Evolutionary conservation across 30 jellyfish, hydroid and myxozoan species (phyloP), one percentile per base, ranked within the genome.

Genomic region (Aurelia aurita complex sp. Pacific): DNA sequence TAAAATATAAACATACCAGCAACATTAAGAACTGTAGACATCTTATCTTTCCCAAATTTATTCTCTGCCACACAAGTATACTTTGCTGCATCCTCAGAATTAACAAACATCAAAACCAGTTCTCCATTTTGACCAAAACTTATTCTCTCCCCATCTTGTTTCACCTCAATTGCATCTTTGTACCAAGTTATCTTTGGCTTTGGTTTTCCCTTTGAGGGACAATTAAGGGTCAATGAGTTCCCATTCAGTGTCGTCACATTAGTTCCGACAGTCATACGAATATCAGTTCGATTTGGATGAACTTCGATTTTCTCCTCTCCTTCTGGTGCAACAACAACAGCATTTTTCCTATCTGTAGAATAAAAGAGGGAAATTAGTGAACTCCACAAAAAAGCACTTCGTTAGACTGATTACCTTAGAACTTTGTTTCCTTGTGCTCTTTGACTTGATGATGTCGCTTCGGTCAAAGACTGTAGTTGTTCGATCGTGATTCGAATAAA

Each of bases 131-230:
- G 68, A 14, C 83, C 88, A 46, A 75, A 19, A 18, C 86, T 29
- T 55, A 76, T 19, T 46, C 8, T 46, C 61, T 93, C 80, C 36
- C 54, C 67, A 38, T 54, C 46, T 63, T 80, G 61, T 12, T 12
- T 67, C 34, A 91, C 29, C 50, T 64, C 82, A 14, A 55, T 59
- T 3, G 89, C 97, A 74, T 86, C 86, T 67, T 92, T 92, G 60
- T 61, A 74, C 98, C 98, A 91, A 16, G 70, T 54, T 29, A 86
- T 52, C 74, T 32, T 68, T 2, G 96, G 93, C 72, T 79, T 85
- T 17, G 96, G 96, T 36, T 79, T 79, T 8, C 98, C 98, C 9
- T 19, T 73, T 29, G 87, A n/a, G n/a, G 96, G 96, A 61, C 98
- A 91, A 10, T 43, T 46, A 14, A 91, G 81, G 1, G 74, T 73